Evolutionary conservation across 2,888 invertebrate species (phyloP), one percentile per base, ranked within the genome.

Genomic region (Agriopis marginaria): DNA sequence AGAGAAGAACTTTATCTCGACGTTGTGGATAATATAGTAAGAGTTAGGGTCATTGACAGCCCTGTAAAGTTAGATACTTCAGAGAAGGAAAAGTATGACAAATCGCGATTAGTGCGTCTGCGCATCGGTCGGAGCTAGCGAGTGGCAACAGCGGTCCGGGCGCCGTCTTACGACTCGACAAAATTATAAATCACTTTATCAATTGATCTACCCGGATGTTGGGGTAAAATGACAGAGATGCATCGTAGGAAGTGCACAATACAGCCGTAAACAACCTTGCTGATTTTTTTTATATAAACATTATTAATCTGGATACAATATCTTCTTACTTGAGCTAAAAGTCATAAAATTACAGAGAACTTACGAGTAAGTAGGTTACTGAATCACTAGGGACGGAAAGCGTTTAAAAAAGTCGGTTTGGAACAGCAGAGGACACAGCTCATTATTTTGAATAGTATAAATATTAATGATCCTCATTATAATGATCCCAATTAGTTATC

Each of bases 11-110:
- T 77, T 56, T 42, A 17, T 23, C 70, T 76, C 73, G 77, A 77
- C 76, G 77, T 72, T 59, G 70, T 74, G 69, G 71, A 76, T 78
- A 60, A 71, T 74, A 64, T 50, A 62, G 59, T 63, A 65, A 70
- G 69, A 64, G 63, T 61, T 73, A 45, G 14, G 68, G 73, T 72
- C 54, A 74, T 66, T 75, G 77, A 73, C 82, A 82, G 73, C 82
- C 82, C 83, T 82, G 77, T 59, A 67, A 71, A 73, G 75, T 42
- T 61, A 51, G 61, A 42, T 17, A 42, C 42, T 77, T 74, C 70
- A 76, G 80, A 77, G 75, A 82, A 83, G 84, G 86, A 90, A 89
- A 89, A 89, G 87, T 89, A 86, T 89, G 87, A 88, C 90, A 83
- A 90, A 91, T 90, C 75, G 80, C 82, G 80, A 85, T 88, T 84